Evolutionary conservation across 2,797 vertebrate species (phyloP).

Genomic region (Falco novaeseelandiae): DNA sequence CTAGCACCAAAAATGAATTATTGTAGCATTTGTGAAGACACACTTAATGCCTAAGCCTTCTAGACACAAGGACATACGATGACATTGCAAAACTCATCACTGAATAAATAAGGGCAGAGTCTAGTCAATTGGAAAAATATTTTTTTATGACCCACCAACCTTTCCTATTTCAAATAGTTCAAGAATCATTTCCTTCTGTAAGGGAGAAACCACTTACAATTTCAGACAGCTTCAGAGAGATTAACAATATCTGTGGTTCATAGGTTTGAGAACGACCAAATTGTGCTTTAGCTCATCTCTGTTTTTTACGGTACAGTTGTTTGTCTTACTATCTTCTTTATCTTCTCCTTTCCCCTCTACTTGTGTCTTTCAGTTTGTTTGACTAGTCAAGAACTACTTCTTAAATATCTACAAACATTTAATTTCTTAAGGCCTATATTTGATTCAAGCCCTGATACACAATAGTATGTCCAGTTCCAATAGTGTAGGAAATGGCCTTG

Average conservation of each 20-base stretch:
- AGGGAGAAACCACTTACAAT: not conserved
- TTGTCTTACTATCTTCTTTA: not conserved
- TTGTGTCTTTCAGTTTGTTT: not conserved
- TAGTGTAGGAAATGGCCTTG: not conserved
- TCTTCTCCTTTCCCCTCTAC: not conserved
- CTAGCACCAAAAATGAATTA: not conserved
- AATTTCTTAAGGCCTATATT: not conserved
- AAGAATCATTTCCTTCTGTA: not conserved
- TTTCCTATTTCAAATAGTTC: constrained; percentile 4
- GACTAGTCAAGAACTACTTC: not conserved
- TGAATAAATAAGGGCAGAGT: not conserved
- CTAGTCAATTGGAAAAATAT: constrained; percentile 24
- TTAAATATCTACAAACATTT: not conserved
- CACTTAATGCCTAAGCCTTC: not conserved
- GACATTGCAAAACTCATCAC: not conserved
- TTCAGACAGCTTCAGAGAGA: not conserved
- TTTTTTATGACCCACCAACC: not conserved
- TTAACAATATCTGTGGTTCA: not conserved
- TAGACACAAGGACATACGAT: not conserved
- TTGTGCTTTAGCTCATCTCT: not conserved
- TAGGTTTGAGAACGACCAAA: constrained; percentile 17
- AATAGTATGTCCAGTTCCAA: not conserved
- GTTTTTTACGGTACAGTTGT: not conserved
- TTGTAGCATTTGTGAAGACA: not conserved
- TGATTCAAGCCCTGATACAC: not conserved